Conservation (phyloP, 2,113 vertebrate genomes). For the Myiagra hebetior region DNA sequence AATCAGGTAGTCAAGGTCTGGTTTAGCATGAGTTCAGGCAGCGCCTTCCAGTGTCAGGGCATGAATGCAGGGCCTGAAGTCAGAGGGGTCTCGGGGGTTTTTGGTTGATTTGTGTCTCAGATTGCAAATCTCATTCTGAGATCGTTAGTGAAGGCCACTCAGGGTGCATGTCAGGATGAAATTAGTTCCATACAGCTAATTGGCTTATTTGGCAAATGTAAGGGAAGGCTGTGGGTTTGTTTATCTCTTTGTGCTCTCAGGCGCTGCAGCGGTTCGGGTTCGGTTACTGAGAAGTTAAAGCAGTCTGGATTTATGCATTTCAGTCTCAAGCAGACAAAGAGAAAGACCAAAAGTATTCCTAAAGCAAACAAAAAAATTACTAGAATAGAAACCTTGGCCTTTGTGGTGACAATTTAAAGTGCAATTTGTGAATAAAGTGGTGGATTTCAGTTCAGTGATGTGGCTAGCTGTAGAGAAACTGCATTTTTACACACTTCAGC, state of each 20-base stretch:
- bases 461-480: neutral
- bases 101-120: neutral
- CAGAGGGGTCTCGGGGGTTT: neutral
- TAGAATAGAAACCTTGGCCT: slow-evolving; percentile 19
- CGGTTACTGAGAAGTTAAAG: neutral
- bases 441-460: neutral
- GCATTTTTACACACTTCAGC: neutral
- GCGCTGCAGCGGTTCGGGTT: neutral
- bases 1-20: neutral
- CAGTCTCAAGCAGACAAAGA: neutral
- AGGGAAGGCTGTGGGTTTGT: neutral
- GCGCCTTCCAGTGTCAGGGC: neutral
- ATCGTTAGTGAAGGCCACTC: neutral
- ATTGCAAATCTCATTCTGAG: neutral
- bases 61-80: neutral
- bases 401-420: slow-evolving; percentile 26
- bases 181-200: neutral
- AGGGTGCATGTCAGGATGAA: neutral
- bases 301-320: neutral
- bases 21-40: neutral
- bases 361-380: slow-evolving; percentile 3
- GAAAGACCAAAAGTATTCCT: slow-evolving; percentile 6
- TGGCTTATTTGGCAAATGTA: neutral
- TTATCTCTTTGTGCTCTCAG: neutral
- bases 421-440: slow-evolving; percentile 16